Conservation (phyloP, 2,113 vertebrate species). For the Pseudorectes ferrugineus region DNA sequence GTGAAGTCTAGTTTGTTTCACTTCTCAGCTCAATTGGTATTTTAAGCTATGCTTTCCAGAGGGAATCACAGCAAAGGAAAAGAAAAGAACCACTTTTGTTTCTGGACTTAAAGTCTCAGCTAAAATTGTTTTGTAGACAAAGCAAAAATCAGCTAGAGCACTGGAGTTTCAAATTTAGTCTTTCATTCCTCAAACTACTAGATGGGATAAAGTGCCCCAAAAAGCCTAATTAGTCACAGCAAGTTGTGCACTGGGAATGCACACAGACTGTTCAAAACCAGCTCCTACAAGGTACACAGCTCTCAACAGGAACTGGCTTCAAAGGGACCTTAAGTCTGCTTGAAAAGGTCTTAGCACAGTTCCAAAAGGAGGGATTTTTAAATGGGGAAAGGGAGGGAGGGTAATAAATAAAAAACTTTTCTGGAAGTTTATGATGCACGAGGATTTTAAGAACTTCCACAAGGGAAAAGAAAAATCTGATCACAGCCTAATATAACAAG, state of each 20-base stretch:
- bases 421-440: not conserved
- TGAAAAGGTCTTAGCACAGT: not conserved
- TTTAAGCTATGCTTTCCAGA: not conserved
- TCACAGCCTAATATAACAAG: not conserved
- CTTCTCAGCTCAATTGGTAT: not conserved
- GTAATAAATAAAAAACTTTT: not conserved
- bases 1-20: not conserved
- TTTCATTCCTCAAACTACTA: not conserved
- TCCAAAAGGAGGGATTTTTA: not conserved
- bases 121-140: not conserved
- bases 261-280: not conserved
- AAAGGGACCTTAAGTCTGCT: not conserved
- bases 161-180: not conserved
- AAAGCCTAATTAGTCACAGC: not conserved
- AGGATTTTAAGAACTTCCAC: not conserved
- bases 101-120: not conserved
- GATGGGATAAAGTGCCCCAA: not conserved
- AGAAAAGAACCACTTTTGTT: not conserved
- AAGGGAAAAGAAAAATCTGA: not conserved
- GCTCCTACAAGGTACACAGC: not conserved
- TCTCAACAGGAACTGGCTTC: not conserved
- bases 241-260: slow-evolving; percentile 2
- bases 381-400: not conserved
- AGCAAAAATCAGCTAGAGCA: not conserved
- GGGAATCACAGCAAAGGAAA: not conserved